phyloP scores from a whole-genome alignment of 2,888 invertebrate species.

The Biston betularia region DNA sequence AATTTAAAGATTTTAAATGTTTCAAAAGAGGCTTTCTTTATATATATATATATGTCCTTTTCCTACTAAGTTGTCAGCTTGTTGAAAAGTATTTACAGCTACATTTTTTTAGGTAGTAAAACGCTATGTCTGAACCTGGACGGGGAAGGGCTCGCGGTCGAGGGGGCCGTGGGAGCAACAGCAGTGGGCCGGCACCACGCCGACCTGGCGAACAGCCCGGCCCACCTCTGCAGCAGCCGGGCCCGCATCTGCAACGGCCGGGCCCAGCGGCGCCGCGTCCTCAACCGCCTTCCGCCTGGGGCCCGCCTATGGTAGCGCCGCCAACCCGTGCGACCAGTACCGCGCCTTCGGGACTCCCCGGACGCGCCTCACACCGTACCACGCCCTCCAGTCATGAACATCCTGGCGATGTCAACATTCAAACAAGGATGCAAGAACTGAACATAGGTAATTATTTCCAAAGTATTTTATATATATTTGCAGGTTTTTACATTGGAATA shows the following conservation, averaged over 20 bases:
- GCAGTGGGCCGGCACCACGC: conserved; percentile 60
- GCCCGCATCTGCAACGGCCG: conserved; percentile 48
- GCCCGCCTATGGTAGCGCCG: conserved; percentile 60
- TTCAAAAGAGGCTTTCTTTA: too few relatives aligned
- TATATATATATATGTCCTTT: too few relatives aligned
- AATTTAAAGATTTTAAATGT: too few relatives aligned
- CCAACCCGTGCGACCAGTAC: conserved; percentile 71
- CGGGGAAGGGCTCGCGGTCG: conserved; percentile 77
- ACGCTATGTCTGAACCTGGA: conserved; percentile 68
- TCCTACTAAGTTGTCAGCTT: too few relatives aligned
- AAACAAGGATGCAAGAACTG: conserved; percentile 68
- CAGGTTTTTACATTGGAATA: too few relatives aligned
- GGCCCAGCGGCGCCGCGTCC: conserved; percentile 59
- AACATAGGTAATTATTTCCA: conserved; percentile 56
- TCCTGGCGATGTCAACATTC: conserved; percentile 75
- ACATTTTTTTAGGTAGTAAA: background rate
- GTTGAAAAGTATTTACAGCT: too few relatives aligned
- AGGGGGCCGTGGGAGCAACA: conserved; percentile 64
- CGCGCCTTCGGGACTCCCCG: conserved; percentile 58
- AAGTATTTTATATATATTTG: too few relatives aligned
- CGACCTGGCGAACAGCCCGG: conserved; percentile 52
- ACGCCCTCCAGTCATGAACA: conserved; percentile 69
- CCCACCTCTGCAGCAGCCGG: conserved; percentile 47
- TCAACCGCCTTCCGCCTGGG: conserved; percentile 76
- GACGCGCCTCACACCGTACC: conserved; percentile 70